A percentile compares a stretch with the other conserved stretches of the same genome.
phyloP scores from a whole-genome alignment of 2,797 vertebrate genomes.

The Sebastes reedi region DNA sequence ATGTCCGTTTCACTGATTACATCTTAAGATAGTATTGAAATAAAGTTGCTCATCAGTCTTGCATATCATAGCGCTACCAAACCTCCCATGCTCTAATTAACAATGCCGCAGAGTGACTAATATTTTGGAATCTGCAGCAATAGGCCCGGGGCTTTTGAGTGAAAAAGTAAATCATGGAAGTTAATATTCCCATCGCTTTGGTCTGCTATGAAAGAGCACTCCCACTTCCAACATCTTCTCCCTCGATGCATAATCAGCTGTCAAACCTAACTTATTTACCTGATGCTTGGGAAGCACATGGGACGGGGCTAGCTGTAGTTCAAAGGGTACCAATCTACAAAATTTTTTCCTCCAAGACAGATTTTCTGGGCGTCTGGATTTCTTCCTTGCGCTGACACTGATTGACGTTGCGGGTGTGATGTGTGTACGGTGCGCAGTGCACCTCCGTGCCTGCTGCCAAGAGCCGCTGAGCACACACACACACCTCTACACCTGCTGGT shows the following conservation, averaged over 20 bases:
- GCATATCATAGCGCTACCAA: slow-evolving; percentile 8
- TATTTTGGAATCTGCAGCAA: slow-evolving; percentile 50
- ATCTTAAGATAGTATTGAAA: slow-evolving; percentile 32
- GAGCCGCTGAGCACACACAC: slow-evolving; percentile 25
- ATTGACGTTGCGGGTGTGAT: slow-evolving; percentile 73
- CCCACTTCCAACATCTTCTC: slow-evolving; percentile 59
- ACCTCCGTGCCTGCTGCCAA: slow-evolving; percentile 40
- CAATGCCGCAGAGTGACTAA: slow-evolving; percentile 37
- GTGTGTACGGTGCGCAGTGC: slow-evolving; percentile 48
- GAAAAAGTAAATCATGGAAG: slow-evolving; percentile 63
- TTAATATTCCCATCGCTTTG: slow-evolving; percentile 70
- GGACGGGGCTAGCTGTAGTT: slow-evolving; percentile 56
- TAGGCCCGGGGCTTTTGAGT: slow-evolving; percentile 13
- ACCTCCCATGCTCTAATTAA: slow-evolving; percentile 48
- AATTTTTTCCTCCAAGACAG: slow-evolving; percentile 44
- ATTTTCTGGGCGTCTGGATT: slow-evolving; percentile 71
- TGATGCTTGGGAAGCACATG: slow-evolving; percentile 53
- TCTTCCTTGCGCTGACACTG: slow-evolving; percentile 70
- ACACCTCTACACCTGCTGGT: slow-evolving; percentile 73
- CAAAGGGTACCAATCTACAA: slow-evolving; percentile 69
- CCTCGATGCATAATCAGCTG: slow-evolving; percentile 69
- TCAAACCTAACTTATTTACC: slow-evolving; percentile 72
- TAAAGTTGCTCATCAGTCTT: slow-evolving; percentile 23
- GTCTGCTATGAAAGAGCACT: slow-evolving; percentile 61
- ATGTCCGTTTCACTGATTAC: slow-evolving; percentile 35